Base-by-base conservation (phyloP, 2,113 vertebrate species). In the Pseudopodoces humilis region DNA sequence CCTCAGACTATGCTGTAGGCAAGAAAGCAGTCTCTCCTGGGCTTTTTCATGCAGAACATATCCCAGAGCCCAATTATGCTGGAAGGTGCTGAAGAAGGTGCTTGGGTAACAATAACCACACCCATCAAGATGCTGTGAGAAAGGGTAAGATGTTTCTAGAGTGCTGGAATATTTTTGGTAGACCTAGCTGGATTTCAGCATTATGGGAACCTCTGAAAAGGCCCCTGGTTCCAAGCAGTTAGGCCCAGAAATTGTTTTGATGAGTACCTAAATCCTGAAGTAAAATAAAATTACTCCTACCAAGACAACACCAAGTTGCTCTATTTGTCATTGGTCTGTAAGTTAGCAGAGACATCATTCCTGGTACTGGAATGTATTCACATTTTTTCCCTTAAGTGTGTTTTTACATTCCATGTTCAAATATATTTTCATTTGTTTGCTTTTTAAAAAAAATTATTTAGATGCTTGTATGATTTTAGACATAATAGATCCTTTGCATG, bases 351-450 rank as follows among this genome's bases (percentile, higher is more conserved):
- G 25, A 49, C 20, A 33, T 10, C 4, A 65, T 60, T 72, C 18
- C 24, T 44, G 39, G 13, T 39, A 59, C 22, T 59, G 11, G 6
- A 75, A 74, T 23, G 12, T 5, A 33, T 81, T 88, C 27, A 35
- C 0, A 1, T 74, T 88, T 92, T 21, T 75, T 39, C 10, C 13
- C 33, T 92, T 63, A 81, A 88, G 69, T 31, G 5, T 52, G 19
- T 35, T 71, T 9, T 59, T 88, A 58, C 24, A 37, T 49, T 92
- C 19, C 13, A 12, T 75, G 39, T 78, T 83, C 35, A 93, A 90
- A 92, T 52, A 46, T 5, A 52, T 93, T 90, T 90, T 90, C 11
- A 27, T 85, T 76, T 85, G 17, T 82, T 94, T 90, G 13, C 20
- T n/a, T 87, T 85, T 60, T 21, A 78, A 90, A 39, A 39, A 39